Evolutionary conservation across 2,113 vertebrate species (phyloP).

Genomic region (Orycteropus afer): DNA sequence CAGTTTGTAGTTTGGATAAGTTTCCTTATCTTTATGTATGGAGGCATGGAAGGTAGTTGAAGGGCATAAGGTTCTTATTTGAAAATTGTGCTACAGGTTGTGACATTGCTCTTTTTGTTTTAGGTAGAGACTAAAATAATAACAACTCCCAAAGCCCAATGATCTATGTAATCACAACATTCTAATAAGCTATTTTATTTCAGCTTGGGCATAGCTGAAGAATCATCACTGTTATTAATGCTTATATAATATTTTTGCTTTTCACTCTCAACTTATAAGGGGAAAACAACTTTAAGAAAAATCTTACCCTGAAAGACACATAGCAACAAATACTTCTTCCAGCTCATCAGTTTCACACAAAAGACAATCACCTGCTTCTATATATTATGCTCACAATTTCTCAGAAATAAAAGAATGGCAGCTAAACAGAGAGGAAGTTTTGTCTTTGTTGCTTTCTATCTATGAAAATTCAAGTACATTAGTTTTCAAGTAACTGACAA

Average conservation of each 20-base stretch:
- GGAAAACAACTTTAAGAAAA: not conserved
- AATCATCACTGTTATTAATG: not conserved
- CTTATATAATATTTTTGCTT: not conserved
- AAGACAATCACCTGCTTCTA: not conserved
- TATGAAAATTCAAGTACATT: not conserved
- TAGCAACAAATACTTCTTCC: not conserved
- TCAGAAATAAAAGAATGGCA: not conserved
- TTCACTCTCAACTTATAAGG: not conserved
- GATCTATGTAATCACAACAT: not conserved
- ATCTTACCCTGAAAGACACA: not conserved
- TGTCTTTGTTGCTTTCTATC: conserved; percentile 20
- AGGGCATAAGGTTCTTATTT: not conserved
- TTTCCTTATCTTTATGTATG: not conserved
- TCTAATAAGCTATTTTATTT: conserved; percentile 29
- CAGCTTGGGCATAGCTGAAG: not conserved
- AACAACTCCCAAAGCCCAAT: not conserved
- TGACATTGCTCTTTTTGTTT: conserved; percentile 4
- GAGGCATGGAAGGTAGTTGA: rapidly evolving
- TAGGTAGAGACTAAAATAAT: not conserved
- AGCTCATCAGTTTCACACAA: not conserved
- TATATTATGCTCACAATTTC: not conserved
- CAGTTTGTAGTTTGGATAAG: not conserved
- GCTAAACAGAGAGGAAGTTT: not conserved
- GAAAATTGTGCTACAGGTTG: not conserved
- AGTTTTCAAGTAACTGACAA: conserved; percentile 24